Evolutionary conservation across 1,140 invertebrate species (phyloP), one percentile per base, ranked within the genome.

Genomic region (Teleogryllus occipitalis): DNA sequence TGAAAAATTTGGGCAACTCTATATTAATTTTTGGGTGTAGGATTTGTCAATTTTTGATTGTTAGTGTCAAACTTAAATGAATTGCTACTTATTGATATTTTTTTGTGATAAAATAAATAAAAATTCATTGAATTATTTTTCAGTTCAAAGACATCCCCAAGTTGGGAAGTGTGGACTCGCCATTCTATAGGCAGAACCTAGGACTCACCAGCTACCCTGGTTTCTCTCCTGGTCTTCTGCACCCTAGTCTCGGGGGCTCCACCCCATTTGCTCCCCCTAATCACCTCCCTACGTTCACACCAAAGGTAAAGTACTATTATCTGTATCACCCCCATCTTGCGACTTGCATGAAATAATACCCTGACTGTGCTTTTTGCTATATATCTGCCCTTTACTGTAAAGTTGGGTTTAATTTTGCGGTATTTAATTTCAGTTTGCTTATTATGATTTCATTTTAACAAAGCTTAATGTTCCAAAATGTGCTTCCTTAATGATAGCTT

Each of bases 101-200:
- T n/a, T 39, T 39, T 39, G 27, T 39, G 27, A 39, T 39, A 39
- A 39, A 39, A 39, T 39, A 39, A 39, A 1, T 39, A 39, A 39
- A 2, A 39, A 39, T 39, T 39, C 27, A 39, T 39, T 39, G 5
- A 2, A 81, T 81, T 82, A 81, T 74, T 81, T 87, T 90, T 75
- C 86, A 95, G 90, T 95, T 96, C 86, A 96, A 96, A 87, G 95
- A 97, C 85, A 94, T 96, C 84, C 92, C 93, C 79, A 96, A 96
- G 88, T 89, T 95, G 84, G 91, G 92, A 49, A 86, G 90, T 78
- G 90, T 94, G 15, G 93, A 95, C 82, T 93, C 94, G 5, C 90
- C 93, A 81, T 89, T 85, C 84, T 97, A 93, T 88, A 93, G 93
- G 85, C 90, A 92, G 81, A 91, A 90, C 82, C 85, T 93, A 81